These are phyloP conservation scores for Drosophila parabipectinata DNA, from an alignment of 1,140 invertebrate genomes.

Conservation along the genomic window DNA sequence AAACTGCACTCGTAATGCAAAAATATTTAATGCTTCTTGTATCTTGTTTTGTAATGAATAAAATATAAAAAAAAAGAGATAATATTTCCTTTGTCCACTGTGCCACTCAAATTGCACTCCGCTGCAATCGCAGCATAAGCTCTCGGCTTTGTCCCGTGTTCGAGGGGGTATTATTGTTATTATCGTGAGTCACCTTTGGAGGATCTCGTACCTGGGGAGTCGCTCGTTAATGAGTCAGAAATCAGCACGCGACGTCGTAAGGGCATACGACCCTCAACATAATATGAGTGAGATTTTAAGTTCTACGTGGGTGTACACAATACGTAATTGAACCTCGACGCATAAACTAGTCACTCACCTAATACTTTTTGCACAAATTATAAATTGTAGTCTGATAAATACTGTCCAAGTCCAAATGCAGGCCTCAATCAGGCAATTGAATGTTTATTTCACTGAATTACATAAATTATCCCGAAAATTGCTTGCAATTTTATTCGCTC, in stretches of 20 bases:
- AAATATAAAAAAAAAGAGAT: too few relatives aligned
- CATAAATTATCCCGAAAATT: conserved; percentile 23
- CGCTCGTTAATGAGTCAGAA: conserved; percentile 33
- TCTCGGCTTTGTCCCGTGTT: not conserved
- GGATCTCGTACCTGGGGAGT: conserved; percentile 27
- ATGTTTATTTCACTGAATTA: conserved; percentile 17
- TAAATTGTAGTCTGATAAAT: not conserved
- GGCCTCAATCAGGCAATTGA: not conserved
- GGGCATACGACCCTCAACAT: not conserved
- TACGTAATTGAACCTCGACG: not conserved
- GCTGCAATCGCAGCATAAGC: not conserved
- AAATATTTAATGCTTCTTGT: too few relatives aligned
- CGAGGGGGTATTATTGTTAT: not conserved
- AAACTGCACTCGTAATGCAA: too few relatives aligned
- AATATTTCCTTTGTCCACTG: not conserved
- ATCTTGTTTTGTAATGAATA: too few relatives aligned
- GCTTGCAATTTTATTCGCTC: conserved; percentile 1
- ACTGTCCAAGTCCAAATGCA: conserved; percentile 16
- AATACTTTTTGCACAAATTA: conserved; percentile 32
- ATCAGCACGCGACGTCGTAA: conserved; percentile 28
- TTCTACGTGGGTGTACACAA: conserved; percentile 2
- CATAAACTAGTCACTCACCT: conserved; percentile 19
- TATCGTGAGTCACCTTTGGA: conserved; percentile 22
- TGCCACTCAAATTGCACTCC: not conserved
- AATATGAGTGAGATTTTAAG: conserved; percentile 8